Percentiles rank a stretch among this genome's conserved stretches.
Conservation (phyloP, 2,797 vertebrate species). For the Hypotaenidia philippensis region DNA sequence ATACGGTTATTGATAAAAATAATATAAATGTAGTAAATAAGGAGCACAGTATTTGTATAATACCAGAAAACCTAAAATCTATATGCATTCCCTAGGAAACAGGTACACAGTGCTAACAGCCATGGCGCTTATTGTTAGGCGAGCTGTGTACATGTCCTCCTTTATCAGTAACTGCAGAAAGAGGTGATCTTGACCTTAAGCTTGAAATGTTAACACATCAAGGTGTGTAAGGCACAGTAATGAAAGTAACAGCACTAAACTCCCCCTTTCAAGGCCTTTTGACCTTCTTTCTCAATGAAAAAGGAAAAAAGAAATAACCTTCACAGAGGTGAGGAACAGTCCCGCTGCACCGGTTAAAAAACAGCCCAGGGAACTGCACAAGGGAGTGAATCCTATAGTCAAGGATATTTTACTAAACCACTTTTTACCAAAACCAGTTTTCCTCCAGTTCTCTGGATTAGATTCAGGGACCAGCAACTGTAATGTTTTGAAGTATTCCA, state of each 20-base stretch:
- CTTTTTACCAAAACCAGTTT: neutral
- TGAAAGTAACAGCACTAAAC: neutral
- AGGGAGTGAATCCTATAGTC: neutral
- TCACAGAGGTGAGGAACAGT: neutral
- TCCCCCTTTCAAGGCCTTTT: neutral
- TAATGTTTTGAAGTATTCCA: neutral
- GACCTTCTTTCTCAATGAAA: neutral
- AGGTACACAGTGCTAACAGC: neutral
- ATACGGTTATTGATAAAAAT: neutral
- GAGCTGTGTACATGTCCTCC: neutral
- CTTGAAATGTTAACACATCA: neutral
- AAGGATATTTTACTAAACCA: neutral
- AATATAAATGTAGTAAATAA: neutral
- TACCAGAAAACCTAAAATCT: neutral
- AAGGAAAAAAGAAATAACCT: neutral
- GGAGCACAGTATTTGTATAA: neutral
- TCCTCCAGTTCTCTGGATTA: neutral
- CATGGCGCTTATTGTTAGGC: neutral
- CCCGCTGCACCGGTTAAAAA: neutral
- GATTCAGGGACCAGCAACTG: neutral
- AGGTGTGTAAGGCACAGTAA: neutral
- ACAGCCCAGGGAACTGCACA: neutral
- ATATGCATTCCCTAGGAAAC: neutral
- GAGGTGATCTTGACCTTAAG: neutral
- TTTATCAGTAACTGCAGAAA: neutral